Conservation (phyloP, 2,888 invertebrate genomes). For the Cheilosia impressa region DNA sequence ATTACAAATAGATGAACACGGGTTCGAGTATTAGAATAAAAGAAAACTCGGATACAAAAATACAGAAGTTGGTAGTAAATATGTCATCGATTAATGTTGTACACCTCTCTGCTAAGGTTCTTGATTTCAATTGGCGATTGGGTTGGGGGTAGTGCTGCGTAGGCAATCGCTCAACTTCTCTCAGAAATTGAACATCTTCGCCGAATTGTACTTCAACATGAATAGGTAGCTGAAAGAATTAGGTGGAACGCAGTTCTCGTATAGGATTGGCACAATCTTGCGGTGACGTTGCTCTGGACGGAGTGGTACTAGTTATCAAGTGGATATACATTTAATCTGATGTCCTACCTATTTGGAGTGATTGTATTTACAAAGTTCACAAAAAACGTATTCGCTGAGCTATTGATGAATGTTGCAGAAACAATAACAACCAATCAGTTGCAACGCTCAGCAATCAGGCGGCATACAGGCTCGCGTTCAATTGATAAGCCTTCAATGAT, state of each 20-base stretch:
- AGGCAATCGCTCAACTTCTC: constrained; percentile 86
- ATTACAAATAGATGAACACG: too few relatives aligned
- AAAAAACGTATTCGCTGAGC: constrained; percentile 90
- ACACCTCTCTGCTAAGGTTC: too few relatives aligned
- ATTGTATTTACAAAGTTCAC: constrained; percentile 92
- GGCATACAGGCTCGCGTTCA: constrained; percentile 89
- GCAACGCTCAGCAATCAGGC: constrained; percentile 90
- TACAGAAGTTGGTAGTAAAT: too few relatives aligned
- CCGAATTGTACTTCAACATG: constrained; percentile 86
- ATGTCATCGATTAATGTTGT: too few relatives aligned
- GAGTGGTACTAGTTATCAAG: not conserved
- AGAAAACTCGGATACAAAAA: too few relatives aligned
- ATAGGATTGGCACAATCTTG: constrained; percentile 90
- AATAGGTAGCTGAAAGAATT: constrained; percentile 87
- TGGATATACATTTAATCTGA: not conserved
- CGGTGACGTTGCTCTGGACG: constrained; percentile 85
- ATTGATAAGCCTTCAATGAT: constrained; percentile 88
- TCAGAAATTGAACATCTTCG: constrained; percentile 88
- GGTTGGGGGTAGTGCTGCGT: constrained; percentile 76
- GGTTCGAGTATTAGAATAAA: too few relatives aligned
- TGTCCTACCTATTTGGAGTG: constrained; percentile 89
- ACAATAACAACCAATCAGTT: constrained; percentile 91
- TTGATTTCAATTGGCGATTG: not conserved
- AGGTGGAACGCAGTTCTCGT: constrained; percentile 87
- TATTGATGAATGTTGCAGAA: constrained; percentile 90